Evolutionary conservation across 1,140 invertebrate genomes (phyloP), one percentile per base, ranked within the genome.

Genomic region (Thereuonema tuberculata): DNA sequence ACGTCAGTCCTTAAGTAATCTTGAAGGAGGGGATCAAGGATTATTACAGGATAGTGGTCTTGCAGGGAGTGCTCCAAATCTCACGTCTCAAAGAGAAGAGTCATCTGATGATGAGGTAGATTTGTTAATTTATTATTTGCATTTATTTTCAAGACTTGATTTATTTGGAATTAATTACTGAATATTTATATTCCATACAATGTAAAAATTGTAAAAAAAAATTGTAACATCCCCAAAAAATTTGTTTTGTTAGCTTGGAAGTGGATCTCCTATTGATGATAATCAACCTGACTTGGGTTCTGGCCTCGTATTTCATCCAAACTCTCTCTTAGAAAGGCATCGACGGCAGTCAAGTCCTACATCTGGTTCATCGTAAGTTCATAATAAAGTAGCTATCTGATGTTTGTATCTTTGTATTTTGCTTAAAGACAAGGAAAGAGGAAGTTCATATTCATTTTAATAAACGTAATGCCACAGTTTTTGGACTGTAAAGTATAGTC

Each of bases 41-140:
- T 37, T 74, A 81, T 29, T 82, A 77, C 61, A 82, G 83, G 66
- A 77, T 82, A 64, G 79, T 70, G 57, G 61, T 48, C 31, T 43
- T 15, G 28, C 48, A 23, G 43, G 48, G 53, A 52, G 62, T 46
- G 59, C 48, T 59, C 50, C 37, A 53, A 9, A 68, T 67, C 21
- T 53, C 80, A 77, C 72, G 78, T 12, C 77, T 79, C 27, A 78
- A 79, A 3, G 72, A 2, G 87, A 92, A 70, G 88, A 92, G 74
- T 92, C 89, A 0, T 93, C 90, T 0, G 90, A 93, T 70, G 91
- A 93, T 66, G 90, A 93, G 70, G 80, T 84, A 1, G 86, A 86
- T 27, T 90, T 56, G 12, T 57, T 3, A 25, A 14, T 24, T 20
- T 20, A n/a, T 49, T 20, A 52, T 21, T 25, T 12, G 49, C 9